Conservation (phyloP, 2,797 vertebrate species). For the Onychomys torridus region DNA sequence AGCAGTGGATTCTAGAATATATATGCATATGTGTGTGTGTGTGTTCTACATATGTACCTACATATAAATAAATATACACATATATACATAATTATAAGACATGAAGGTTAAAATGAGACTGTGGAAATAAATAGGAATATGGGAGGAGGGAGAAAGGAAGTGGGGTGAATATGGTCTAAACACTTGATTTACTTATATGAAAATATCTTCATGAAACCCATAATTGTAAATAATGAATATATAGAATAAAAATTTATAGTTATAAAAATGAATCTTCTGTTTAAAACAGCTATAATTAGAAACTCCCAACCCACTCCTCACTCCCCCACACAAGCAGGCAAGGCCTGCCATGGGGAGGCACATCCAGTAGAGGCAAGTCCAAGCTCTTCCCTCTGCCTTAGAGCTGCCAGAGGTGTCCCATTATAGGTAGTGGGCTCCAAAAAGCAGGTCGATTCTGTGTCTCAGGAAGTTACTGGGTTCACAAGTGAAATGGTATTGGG, state of each 20-base stretch:
- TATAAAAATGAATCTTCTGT: background rate
- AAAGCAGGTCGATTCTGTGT: too few species aligned
- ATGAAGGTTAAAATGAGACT: background rate
- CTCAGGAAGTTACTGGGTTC: too few species aligned
- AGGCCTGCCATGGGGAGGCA: too few species aligned
- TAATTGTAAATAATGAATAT: background rate
- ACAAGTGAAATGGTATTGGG: too few species aligned
- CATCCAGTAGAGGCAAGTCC: too few species aligned
- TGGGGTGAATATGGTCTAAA: background rate
- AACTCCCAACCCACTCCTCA: too few species aligned
- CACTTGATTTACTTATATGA: background rate
- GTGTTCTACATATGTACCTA: background rate
- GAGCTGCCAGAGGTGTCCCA: too few species aligned
- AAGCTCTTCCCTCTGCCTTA: too few species aligned
- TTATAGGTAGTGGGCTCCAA: too few species aligned
- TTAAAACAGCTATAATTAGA: background rate
- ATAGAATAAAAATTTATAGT: background rate
- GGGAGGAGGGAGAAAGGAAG: too few species aligned
- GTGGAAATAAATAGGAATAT: background rate
- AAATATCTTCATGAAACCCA: background rate
- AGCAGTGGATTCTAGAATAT: background rate
- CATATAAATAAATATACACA: background rate
- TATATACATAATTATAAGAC: background rate
- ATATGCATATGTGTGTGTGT: background rate
- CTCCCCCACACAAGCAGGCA: too few species aligned